Evolutionary conservation across 2,113 vertebrate species (phyloP), one percentile per base, ranked within the genome.

Genomic region (Taurulus bubalis): DNA sequence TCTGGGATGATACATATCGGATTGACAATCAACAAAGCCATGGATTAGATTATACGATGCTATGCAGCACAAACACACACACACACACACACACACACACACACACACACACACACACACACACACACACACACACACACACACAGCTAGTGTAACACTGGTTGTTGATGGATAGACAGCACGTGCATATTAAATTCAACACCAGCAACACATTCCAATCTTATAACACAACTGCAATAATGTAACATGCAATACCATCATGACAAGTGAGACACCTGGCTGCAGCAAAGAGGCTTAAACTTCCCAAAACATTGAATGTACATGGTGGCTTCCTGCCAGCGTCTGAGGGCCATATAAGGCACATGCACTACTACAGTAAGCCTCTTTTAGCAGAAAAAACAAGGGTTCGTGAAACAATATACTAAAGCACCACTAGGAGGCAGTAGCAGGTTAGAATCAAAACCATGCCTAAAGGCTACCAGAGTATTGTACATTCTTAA

Each of bases 401-500:
- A 63, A 56, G 18, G 12, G 65, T 77, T 75, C 26, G 69, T 75
- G 47, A 51, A 40, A 66, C 68, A 79, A 11, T 77, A 76, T 64
- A 65, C 22, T 14, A 26, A 71, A 14, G 8, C n/a, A 72, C 91
- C 95, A 93, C 90, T 83, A 87, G 92, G 88, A 80, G 93, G 92
- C 93, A 94, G 91, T 91, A 91, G 72, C 36, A 80, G 64, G 72
- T 75, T 58, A 80, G 73, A 79, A 68, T 85, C 26, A 64, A 70
- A 68, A 16, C n/a, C 1, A 30, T 32, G 24, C 63, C 77, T 40
- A 14, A 66, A 15, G 79, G 75, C 30, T 30, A 6, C 30, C 18
- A 26, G 24, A 34, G 51, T 9, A 30, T 30, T 40, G 24, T 60
- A 58, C 32, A 63, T 55, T 42, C 20, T 79, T 58, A 70, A 14